These are phyloP conservation scores for Diaprepes abbreviatus DNA, from an alignment of 2,888 invertebrate species.

Conservation along the genomic window DNA sequence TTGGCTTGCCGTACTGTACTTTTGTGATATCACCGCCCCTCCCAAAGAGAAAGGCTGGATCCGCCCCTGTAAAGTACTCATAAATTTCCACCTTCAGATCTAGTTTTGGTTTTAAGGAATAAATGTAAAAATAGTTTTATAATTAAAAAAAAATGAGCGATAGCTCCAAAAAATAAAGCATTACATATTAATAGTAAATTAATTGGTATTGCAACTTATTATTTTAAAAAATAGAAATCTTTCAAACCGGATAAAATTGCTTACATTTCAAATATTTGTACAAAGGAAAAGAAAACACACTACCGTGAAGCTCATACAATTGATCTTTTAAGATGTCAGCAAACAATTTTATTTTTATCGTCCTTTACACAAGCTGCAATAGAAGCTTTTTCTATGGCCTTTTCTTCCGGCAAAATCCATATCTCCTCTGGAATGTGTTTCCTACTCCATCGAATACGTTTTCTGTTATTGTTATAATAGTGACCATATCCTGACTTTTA, in stretches of 20 bases:
- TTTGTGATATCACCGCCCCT: no score
- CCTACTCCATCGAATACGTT: conserved; percentile 36
- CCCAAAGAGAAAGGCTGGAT: no score
- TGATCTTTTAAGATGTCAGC: conserved; percentile 34
- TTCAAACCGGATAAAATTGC: background rate
- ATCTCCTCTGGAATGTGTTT: conserved; percentile 36
- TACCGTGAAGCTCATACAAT: background rate
- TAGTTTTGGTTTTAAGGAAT: no score
- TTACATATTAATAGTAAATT: no score
- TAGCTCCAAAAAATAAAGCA: no score
- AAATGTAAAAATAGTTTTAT: no score
- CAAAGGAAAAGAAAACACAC: conserved; percentile 10
- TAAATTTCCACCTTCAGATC: no score
- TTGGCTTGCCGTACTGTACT: no score
- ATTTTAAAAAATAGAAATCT: no score
- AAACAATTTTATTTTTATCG: conserved; percentile 36
- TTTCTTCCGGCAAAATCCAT: conserved; percentile 39
- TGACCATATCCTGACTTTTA: conserved; percentile 44
- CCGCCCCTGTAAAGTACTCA: no score
- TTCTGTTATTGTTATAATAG: conserved; percentile 45
- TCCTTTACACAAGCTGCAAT: conserved; percentile 12
- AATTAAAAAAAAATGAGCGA: no score
- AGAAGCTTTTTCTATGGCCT: conserved; percentile 26
- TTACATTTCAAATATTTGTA: background rate
- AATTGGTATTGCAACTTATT: no score